Evolutionary conservation across 2,888 invertebrate species (phyloP).

Genomic region (Steinernema hermaphroditum): DNA sequence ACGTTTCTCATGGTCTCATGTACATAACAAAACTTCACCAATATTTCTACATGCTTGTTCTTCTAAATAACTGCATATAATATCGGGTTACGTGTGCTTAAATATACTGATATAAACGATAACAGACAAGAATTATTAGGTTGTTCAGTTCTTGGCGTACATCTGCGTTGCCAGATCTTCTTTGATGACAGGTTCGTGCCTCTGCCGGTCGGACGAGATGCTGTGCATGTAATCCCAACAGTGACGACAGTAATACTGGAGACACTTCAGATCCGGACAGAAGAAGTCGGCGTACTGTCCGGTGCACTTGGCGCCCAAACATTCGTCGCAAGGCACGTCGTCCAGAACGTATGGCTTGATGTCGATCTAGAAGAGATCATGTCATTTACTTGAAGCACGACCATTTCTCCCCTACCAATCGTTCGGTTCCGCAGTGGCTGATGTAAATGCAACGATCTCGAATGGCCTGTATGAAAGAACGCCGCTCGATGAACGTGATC

Average conservation of each 20-base stretch:
- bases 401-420: slow-evolving; percentile 11
- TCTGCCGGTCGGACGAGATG: not conserved
- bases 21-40: too few relatives aligned
- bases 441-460: not conserved
- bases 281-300: slow-evolving; percentile 99
- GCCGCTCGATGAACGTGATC: not conserved
- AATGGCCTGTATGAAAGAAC: not conserved
- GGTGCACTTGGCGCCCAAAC: slow-evolving; percentile 79
- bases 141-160: slow-evolving; percentile 1
- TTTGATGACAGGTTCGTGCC: slow-evolving; percentile 7
- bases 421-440: slow-evolving; percentile 6
- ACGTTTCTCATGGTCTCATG: too few relatives aligned
- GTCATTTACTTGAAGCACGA: too few relatives aligned
- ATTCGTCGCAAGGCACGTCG: slow-evolving; percentile 6
- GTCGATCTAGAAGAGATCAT: not conserved
- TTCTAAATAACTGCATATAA: too few relatives aligned
- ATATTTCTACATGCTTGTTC: too few relatives aligned
- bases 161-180: slow-evolving; percentile 12
- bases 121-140: too few relatives aligned
- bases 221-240: slow-evolving; percentile 16
- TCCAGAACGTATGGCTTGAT: slow-evolving; percentile 10
- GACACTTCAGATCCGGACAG: slow-evolving; percentile 71
- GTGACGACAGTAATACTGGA: not conserved
- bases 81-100: too few relatives aligned
- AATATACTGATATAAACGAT: too few relatives aligned